These are phyloP conservation scores for Ctena decussata DNA, from an alignment of 2,888 invertebrate species.

Conservation along the genomic window DNA sequence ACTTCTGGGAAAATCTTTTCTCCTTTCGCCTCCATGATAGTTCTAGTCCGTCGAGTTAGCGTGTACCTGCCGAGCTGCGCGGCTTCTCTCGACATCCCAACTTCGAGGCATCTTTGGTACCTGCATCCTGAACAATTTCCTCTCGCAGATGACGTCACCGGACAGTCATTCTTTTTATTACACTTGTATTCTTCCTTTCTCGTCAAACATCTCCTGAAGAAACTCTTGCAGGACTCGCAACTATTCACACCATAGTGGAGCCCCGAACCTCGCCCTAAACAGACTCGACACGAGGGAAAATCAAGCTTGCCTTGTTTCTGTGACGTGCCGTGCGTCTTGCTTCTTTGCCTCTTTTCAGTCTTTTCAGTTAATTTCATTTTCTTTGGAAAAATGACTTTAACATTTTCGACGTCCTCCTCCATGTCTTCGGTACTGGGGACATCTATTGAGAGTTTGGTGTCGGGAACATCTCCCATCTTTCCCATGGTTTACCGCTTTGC, in stretches of 20 bases:
- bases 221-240: slow-evolving; percentile 65
- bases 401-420: neutral
- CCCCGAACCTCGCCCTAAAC: slow-evolving; percentile 61
- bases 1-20: neutral
- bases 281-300: slow-evolving; percentile 63
- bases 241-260: slow-evolving; percentile 67
- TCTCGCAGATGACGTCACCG: slow-evolving; percentile 53
- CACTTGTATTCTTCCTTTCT: slow-evolving; percentile 64
- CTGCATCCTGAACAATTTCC: slow-evolving; percentile 67
- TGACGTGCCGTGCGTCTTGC: slow-evolving; percentile 47
- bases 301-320: slow-evolving; percentile 65
- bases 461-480: neutral
- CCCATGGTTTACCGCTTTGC: neutral
- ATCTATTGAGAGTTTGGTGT: neutral
- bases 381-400: slow-evolving; percentile 42
- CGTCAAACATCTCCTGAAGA: slow-evolving; percentile 62
- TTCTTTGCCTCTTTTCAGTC: slow-evolving; percentile 41
- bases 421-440: neutral
- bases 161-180: slow-evolving; percentile 52
- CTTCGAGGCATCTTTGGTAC: slow-evolving; percentile 55
- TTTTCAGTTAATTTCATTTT: slow-evolving; percentile 42
- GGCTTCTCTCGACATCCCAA: slow-evolving; percentile 64
- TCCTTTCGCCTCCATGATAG: slow-evolving; percentile 66
- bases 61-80: slow-evolving; percentile 65
- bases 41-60: slow-evolving; percentile 53